A percentile compares a stretch with the other conserved stretches of the same genome.
Conservation (phyloP, 30 jellyfish, hydroid and myxozoan species). For the Phacellophora camtschatica region DNA sequence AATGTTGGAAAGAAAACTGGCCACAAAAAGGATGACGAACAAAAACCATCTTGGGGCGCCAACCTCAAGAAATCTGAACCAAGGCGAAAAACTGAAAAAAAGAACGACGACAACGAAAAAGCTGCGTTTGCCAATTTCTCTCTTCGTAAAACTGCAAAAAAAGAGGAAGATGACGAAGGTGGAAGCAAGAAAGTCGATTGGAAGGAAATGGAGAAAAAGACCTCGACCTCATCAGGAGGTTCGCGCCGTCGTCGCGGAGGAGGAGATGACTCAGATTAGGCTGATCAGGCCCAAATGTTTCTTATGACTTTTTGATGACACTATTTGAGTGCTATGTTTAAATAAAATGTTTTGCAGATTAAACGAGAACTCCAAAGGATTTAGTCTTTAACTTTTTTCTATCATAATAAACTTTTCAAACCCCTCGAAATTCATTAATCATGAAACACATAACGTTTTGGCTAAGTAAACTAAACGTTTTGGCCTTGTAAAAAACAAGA, state of each 20-base stretch:
- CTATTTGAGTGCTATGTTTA: slow-evolving; percentile 61
- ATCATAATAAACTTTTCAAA: no score
- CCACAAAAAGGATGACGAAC: slow-evolving; percentile 71
- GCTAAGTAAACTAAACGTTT: no score
- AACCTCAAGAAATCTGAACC: slow-evolving; percentile 60
- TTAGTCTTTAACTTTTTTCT: no score
- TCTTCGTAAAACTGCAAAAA: slow-evolving; percentile 54
- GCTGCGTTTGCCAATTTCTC: slow-evolving; percentile 60
- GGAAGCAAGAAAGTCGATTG: slow-evolving; percentile 55
- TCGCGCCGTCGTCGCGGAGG: slow-evolving; percentile 93
- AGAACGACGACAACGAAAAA: slow-evolving; percentile 22
- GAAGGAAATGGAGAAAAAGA: slow-evolving; percentile 52
- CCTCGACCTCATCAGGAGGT: slow-evolving; percentile 31
- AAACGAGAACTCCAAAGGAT: no score
- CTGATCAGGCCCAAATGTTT: not conserved
- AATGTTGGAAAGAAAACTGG: slow-evolving; percentile 73
- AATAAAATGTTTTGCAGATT: not conserved
- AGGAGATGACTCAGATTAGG: slow-evolving; percentile 82
- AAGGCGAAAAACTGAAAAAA: not conserved
- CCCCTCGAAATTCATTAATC: no score
- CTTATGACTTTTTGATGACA: slow-evolving; percentile 9
- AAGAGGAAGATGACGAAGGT: slow-evolving; percentile 54
- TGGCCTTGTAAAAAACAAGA: no score
- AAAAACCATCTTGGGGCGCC: slow-evolving; percentile 76
- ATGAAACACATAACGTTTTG: no score